These are phyloP conservation scores for Bugulina stolonifera DNA, from an alignment of 2,888 invertebrate species.

Conservation along the genomic window DNA sequence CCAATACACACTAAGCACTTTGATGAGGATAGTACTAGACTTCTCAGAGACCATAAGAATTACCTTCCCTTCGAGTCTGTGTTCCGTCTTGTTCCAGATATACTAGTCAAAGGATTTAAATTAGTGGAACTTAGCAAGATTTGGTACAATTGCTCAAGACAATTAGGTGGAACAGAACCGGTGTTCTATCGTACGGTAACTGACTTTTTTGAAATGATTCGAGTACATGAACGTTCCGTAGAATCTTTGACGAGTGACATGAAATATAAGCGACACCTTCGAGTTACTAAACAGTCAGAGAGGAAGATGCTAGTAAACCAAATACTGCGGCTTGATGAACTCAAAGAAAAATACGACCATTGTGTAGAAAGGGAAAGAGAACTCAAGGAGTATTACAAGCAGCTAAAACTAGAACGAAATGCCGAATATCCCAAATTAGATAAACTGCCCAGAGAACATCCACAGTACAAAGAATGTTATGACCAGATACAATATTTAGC, in stretches of 20 bases:
- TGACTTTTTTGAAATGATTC: not conserved
- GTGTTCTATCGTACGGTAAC: not conserved
- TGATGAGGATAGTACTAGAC: constrained; percentile 42
- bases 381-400: constrained; percentile 20
- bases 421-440: constrained; percentile 20
- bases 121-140: constrained; percentile 41
- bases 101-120: constrained; percentile 45
- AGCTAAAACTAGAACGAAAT: constrained; percentile 13
- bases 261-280: not conserved
- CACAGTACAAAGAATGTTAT: constrained; percentile 7
- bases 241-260: not conserved
- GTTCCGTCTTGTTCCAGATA: constrained; percentile 42
- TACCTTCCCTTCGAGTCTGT: constrained; percentile 37
- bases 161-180: not conserved
- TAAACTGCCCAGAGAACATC: not conserved
- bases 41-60: constrained; percentile 36
- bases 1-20: constrained; percentile 36
- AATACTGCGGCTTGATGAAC: constrained; percentile 11
- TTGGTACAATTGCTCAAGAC: constrained; percentile 33
- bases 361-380: constrained; percentile 20
- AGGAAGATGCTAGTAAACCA: constrained; percentile 12
- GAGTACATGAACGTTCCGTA: not conserved
- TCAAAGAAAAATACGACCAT: constrained; percentile 12
- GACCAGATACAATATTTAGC: constrained; percentile 24
- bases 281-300: constrained; percentile 8